These are phyloP conservation scores for Luffia ferchaultella DNA, from an alignment of 2,888 invertebrate genomes.

Conservation along the genomic window DNA sequence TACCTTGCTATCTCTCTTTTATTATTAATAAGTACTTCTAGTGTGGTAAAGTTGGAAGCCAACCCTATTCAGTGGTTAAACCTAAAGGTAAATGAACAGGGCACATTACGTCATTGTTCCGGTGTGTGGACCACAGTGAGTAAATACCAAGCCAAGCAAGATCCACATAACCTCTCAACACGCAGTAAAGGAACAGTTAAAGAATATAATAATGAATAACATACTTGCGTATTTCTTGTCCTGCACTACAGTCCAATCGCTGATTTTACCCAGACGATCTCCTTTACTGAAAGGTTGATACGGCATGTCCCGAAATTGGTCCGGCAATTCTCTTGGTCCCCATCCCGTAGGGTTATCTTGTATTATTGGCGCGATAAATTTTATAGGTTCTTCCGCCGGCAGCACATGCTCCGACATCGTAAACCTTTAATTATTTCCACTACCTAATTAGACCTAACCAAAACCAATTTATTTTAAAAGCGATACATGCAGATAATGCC, in stretches of 20 bases:
- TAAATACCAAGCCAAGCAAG: too few species aligned
- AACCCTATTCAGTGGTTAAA: too few species aligned
- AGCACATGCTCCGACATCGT: conserved; percentile 58
- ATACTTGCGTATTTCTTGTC: conserved; percentile 94
- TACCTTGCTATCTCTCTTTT: too few species aligned
- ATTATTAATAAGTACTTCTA: too few species aligned
- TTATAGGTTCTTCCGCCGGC: conserved; percentile 68
- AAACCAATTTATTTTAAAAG: background rate
- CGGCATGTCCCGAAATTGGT: conserved; percentile 95
- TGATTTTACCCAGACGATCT: conserved; percentile 97
- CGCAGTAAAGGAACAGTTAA: too few species aligned
- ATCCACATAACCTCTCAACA: too few species aligned
- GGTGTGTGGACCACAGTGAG: too few species aligned
- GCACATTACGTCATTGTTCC: too few species aligned
- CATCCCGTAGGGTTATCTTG: conserved; percentile 92
- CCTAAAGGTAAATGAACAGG: too few species aligned
- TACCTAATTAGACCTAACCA: background rate
- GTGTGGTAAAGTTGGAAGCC: too few species aligned
- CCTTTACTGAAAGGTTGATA: conserved; percentile 99
- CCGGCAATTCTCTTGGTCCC: conserved; percentile 96
- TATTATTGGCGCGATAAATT: conserved; percentile 77
- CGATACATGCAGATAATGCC: conserved; percentile 25
- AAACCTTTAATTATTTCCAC: conserved; percentile 7
- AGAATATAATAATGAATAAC: conserved; percentile 27
- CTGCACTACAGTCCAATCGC: conserved; percentile 97